phyloP scores from a whole-genome alignment of 2,888 invertebrate genomes.

The Idaea aversata region DNA sequence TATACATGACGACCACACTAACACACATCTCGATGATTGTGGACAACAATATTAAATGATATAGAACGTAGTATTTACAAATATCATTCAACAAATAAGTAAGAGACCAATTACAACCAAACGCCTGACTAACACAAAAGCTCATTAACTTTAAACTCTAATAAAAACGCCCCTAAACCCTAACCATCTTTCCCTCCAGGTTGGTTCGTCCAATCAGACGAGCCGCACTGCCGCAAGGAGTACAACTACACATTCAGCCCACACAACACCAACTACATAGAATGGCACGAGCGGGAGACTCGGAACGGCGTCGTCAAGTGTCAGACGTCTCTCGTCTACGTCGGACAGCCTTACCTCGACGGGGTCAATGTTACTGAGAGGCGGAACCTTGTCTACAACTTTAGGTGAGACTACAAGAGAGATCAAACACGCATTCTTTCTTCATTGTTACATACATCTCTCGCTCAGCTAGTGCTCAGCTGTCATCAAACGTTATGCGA shows the following conservation, averaged over 20 bases:
- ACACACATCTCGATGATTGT: no score
- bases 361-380: slow-evolving; percentile 93
- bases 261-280: slow-evolving; percentile 86
- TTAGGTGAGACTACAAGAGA: slow-evolving; percentile 59
- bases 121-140: not conserved
- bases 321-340: slow-evolving; percentile 88
- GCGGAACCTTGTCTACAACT: slow-evolving; percentile 93
- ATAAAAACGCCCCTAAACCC: not conserved
- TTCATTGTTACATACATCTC: no score
- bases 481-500: no score
- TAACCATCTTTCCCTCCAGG: slow-evolving; percentile 61
- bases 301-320: slow-evolving; percentile 78
- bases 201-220: slow-evolving; percentile 92
- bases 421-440: not conserved
- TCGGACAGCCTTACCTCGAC: slow-evolving; percentile 88
- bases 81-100: slow-evolving; percentile 11
- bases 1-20: slow-evolving; percentile 15
- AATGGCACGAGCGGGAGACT: slow-evolving; percentile 91
- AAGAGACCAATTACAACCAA: not conserved
- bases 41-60: not conserved
- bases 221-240: slow-evolving; percentile 87
- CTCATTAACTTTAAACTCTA: not conserved
- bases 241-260: slow-evolving; percentile 89
- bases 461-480: no score
- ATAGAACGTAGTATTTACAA: not conserved